phyloP scores from a whole-genome alignment of 2,888 invertebrate genomes.

The Abscondita cerata region DNA sequence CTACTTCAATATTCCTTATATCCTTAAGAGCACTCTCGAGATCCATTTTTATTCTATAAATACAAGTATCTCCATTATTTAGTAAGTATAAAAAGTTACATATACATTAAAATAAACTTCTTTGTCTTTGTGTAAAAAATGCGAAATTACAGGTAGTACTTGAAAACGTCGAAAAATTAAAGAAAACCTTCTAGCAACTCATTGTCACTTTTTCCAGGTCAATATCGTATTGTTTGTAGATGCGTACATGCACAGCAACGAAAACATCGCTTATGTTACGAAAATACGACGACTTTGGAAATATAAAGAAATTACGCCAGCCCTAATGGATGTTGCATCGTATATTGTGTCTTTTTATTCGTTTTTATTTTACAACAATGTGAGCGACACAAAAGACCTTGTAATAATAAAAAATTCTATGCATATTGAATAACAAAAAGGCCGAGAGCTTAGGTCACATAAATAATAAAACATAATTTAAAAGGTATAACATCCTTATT shows the following conservation, averaged over 20 bases:
- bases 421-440: conserved; percentile 18
- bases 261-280: too few species aligned
- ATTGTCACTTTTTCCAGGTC: conserved; percentile 19
- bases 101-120: too few species aligned
- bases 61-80: conserved; percentile 18
- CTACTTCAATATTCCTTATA: conserved; percentile 37
- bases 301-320: too few species aligned
- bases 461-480: conserved; percentile 13
- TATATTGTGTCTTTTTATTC: neutral
- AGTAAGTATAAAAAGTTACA: too few species aligned
- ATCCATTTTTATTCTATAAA: conserved; percentile 45
- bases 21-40: conserved; percentile 38
- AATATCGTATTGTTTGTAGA: conserved; percentile 3
- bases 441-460: conserved; percentile 17
- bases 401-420: conserved; percentile 25
- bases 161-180: neutral
- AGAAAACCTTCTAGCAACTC: conserved; percentile 11
- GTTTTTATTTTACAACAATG: conserved; percentile 15
- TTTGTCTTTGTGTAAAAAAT: too few species aligned
- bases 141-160: too few species aligned
- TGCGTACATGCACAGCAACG: too few species aligned
- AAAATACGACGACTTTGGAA: too few species aligned
- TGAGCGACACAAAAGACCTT: conserved; percentile 20
- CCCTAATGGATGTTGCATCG: too few species aligned
- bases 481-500: conserved; percentile 18